Conservation (phyloP, 1,140 invertebrate species). For the Trichonephila clavipes region DNA sequence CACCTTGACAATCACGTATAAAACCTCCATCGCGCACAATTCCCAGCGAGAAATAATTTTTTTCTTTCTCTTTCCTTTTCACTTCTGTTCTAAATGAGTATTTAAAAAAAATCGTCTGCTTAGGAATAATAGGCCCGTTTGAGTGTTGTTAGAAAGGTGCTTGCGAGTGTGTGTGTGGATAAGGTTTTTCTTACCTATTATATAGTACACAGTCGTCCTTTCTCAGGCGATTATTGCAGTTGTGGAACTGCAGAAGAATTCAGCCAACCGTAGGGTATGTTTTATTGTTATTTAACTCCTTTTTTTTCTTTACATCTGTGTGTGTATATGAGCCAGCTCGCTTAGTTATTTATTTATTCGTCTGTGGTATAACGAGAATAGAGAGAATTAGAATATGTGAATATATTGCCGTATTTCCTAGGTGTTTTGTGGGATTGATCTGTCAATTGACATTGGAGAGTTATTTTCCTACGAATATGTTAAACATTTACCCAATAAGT, state of each 20-base stretch:
- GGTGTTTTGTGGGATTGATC: neutral
- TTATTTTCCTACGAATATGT: neutral
- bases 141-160: neutral
- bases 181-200: conserved; percentile 43
- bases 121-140: conserved; percentile 29
- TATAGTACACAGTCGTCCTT: conserved; percentile 27
- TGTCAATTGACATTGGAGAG: neutral
- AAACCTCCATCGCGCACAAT: conserved; percentile 47
- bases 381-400: conserved; percentile 30
- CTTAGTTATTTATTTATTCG: conserved; percentile 36
- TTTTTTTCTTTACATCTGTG: neutral
- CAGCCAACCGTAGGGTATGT: neutral
- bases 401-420: neutral
- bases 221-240: neutral
- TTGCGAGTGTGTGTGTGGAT: neutral
- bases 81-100: conserved; percentile 30
- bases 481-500: no score
- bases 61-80: neutral
- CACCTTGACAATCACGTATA: conserved; percentile 62
- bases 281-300: conserved; percentile 23
- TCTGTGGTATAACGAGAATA: conserved; percentile 18
- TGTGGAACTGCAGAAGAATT: neutral
- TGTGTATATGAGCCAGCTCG: neutral
- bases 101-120: conserved; percentile 60
- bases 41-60: conserved; percentile 35